A percentile compares a stretch with the other conserved stretches of the same genome.
Evolutionary conservation across 1,140 invertebrate genomes (phyloP).

Genomic region (Tetramorium simillimum): DNA sequence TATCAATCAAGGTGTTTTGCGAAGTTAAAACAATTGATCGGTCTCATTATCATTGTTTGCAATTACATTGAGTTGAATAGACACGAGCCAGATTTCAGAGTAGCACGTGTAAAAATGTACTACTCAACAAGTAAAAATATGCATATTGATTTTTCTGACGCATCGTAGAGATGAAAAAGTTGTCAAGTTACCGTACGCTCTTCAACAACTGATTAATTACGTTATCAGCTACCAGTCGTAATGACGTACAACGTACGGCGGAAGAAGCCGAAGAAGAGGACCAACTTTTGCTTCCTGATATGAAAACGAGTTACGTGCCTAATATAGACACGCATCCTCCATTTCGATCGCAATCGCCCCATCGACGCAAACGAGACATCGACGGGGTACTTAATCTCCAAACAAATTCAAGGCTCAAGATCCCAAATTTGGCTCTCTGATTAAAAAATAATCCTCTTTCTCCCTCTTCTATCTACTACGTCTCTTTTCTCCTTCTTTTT

Average conservation of each 20-base stretch:
- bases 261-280: constrained; percentile 66
- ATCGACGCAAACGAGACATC: constrained; percentile 77
- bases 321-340: constrained; percentile 50
- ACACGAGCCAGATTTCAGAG: neutral
- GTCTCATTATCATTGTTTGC: neutral
- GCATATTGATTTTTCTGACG: neutral
- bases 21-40: neutral
- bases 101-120: neutral
- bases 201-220: constrained; percentile 11
- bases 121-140: neutral
- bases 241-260: constrained; percentile 59
- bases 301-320: constrained; percentile 79
- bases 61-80: neutral
- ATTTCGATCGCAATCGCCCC: constrained; percentile 49
- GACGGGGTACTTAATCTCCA: constrained; percentile 69
- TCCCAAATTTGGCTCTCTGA: constrained; percentile 32
- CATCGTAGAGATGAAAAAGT: neutral
- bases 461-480: neutral
- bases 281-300: constrained; percentile 71
- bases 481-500: neutral
- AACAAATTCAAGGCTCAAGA: constrained; percentile 59
- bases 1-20: neutral
- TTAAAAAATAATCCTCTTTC: constrained; percentile 20
- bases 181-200: neutral
- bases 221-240: constrained; percentile 64